Percentiles rank a stretch among this genome's conserved stretches.
Evolutionary conservation across 1,140 invertebrate genomes (phyloP).

Genomic region (Macrotrachela quadricornifera): DNA sequence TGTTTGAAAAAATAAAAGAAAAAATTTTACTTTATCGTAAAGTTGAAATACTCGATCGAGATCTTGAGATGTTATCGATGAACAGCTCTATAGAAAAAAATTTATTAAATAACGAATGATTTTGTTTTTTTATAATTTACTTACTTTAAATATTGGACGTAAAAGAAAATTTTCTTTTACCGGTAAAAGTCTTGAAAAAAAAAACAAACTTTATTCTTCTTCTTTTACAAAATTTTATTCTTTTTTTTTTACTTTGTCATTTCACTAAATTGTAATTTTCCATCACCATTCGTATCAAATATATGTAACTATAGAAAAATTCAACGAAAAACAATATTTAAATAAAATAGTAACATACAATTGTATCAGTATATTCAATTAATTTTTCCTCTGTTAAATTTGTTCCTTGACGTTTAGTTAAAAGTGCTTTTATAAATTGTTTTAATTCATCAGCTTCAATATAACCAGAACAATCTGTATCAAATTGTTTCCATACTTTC

Average conservation of each 20-base stretch:
- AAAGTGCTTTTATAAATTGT: constrained; percentile 31
- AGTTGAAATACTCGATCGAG: constrained; percentile 70
- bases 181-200: constrained; percentile 50
- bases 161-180: constrained; percentile 79
- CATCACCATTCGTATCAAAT: constrained; percentile 77
- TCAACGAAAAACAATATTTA: constrained; percentile 60
- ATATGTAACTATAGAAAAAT: constrained; percentile 57
- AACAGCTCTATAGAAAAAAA: constrained; percentile 39
- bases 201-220: constrained; percentile 1
- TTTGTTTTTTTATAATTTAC: too few species aligned
- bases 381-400: not conserved
- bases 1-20: too few species aligned
- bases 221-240: constrained; percentile 1
- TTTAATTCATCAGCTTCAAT: constrained; percentile 81
- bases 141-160: constrained; percentile 48
- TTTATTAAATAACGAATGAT: not conserved
- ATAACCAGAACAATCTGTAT: constrained; percentile 68
- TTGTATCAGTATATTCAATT: too few species aligned
- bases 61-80: constrained; percentile 48
- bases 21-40: constrained; percentile 47
- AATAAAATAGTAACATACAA: too few species aligned
- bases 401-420: not conserved
- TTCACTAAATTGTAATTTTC: constrained; percentile 69
- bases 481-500: constrained; percentile 56
- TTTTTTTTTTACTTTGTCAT: constrained; percentile 64